phyloP scores from a whole-genome alignment of 2,888 invertebrate species.

The Aleiodes leptofemur region DNA sequence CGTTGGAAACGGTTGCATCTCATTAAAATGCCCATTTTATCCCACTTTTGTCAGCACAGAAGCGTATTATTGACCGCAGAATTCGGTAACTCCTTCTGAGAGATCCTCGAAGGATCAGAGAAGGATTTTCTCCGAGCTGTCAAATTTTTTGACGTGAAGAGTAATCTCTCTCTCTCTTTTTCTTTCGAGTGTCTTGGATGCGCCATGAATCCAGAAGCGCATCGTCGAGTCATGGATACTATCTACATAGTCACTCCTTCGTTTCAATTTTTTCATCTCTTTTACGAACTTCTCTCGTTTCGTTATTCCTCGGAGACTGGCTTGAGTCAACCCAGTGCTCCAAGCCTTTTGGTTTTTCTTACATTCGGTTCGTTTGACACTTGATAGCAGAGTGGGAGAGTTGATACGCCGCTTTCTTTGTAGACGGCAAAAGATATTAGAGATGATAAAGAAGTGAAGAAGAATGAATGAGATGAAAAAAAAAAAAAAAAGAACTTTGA shows the following conservation, averaged over 20 bases:
- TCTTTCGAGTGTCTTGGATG: conserved; percentile 42
- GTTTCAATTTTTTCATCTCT: conserved; percentile 10
- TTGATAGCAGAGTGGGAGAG: conserved; percentile 64
- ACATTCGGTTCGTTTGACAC: conserved; percentile 69
- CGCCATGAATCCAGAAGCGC: conserved; percentile 48
- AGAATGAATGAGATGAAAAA: not conserved
- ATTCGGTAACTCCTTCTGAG: not conserved
- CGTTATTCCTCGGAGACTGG: conserved; percentile 26
- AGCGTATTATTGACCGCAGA: not conserved
- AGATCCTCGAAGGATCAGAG: conserved; percentile 17
- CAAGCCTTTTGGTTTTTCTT: conserved; percentile 53
- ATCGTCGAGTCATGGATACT: conserved; percentile 49
- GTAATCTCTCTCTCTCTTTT: conserved; percentile 34
- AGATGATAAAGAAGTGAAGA: conserved; percentile 1
- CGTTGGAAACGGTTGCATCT: too few species aligned
- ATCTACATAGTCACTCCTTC: conserved; percentile 50
- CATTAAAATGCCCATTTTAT: too few species aligned
- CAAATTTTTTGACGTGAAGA: conserved; percentile 53
- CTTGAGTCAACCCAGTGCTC: conserved; percentile 32
- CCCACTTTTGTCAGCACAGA: not conserved
- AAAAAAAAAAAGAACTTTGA: not conserved
- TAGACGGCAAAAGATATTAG: conserved; percentile 16
- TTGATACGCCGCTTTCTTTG: conserved; percentile 42
- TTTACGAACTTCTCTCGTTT: conserved; percentile 31
- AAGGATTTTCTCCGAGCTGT: conserved; percentile 60